Conservation (phyloP, 2,888 invertebrate species). For the Drosophila longiperda region DNA sequence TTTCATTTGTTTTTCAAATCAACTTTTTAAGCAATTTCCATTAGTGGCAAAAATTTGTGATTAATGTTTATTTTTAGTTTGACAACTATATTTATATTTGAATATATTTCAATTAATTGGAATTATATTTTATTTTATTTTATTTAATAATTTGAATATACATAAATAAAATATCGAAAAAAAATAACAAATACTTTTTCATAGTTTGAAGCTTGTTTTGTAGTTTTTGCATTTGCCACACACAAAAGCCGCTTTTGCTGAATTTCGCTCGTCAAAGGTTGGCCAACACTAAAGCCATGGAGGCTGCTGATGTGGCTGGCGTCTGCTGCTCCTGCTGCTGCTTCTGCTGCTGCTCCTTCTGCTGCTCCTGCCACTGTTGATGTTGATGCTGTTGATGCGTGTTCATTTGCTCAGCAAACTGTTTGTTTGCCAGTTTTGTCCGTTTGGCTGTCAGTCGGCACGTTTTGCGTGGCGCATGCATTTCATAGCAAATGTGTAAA, state of each 20-base stretch:
- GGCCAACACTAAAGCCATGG: constrained; percentile 5
- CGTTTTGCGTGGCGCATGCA: constrained; percentile 78
- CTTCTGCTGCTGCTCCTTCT: not conserved
- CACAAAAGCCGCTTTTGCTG: not conserved
- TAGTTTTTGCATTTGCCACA: no score
- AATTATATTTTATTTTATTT: not conserved
- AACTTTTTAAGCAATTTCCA: not conserved
- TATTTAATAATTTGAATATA: not conserved
- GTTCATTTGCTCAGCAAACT: constrained; percentile 63
- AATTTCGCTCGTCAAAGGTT: not conserved
- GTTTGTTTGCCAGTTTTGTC: constrained; percentile 46
- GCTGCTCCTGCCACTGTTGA: not conserved
- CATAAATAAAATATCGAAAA: not conserved
- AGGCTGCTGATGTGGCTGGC: not conserved
- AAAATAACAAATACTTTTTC: not conserved
- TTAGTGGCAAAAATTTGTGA: not conserved
- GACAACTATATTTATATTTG: no score
- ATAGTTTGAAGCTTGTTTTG: not conserved
- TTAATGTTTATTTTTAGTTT: not conserved
- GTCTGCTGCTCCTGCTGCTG: not conserved
- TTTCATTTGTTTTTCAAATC: not conserved
- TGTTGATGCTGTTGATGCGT: constrained; percentile 51
- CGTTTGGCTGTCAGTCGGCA: constrained; percentile 67
- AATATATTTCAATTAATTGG: not conserved
- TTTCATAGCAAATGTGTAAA: constrained; percentile 76